Evolutionary conservation across 2,888 invertebrate species (phyloP).

Genomic region (Cynaeus angustus): DNA sequence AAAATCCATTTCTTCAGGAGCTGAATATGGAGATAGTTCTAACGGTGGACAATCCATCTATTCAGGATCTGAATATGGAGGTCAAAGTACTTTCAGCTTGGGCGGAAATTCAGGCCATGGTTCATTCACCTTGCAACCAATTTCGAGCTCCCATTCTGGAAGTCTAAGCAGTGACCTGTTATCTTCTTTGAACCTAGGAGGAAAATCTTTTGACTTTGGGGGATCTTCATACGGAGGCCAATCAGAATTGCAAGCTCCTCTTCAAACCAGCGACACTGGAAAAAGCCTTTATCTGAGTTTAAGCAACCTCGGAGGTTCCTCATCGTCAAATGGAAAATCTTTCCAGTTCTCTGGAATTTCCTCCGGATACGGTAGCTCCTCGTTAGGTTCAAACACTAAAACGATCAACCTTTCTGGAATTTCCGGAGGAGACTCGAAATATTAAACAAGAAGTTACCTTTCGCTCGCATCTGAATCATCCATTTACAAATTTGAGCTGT

Average conservation of each 20-base stretch:
- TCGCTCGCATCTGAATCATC: slow-evolving; percentile 17
- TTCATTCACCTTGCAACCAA: slow-evolving; percentile 16
- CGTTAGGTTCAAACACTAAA: no score
- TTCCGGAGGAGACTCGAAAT: slow-evolving; percentile 45
- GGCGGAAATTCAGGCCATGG: slow-evolving; percentile 53
- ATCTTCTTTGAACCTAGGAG: not conserved
- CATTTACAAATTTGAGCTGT: slow-evolving; percentile 32
- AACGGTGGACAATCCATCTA: no score
- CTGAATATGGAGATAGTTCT: not conserved
- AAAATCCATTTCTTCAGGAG: no score
- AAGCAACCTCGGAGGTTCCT: slow-evolving; percentile 35
- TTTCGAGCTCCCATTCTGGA: slow-evolving; percentile 16
- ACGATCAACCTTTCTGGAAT: no score
- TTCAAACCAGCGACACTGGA: not conserved
- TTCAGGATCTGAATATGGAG: slow-evolving; percentile 22
- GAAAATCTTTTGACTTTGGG: slow-evolving; percentile 2
- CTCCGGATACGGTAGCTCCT: no score
- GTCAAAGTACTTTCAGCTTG: slow-evolving; percentile 19
- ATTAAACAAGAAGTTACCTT: slow-evolving; percentile 14
- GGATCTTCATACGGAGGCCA: slow-evolving; percentile 46
- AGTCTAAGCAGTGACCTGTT: slow-evolving; percentile 6
- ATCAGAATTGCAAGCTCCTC: slow-evolving; percentile 2
- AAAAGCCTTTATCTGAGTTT: slow-evolving; percentile 19
- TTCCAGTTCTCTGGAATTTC: slow-evolving; percentile 9
- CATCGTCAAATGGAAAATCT: slow-evolving; percentile 47